These are phyloP conservation scores for Erythrocercus mccallii DNA, from an alignment of 2,113 vertebrate genomes.

Conservation along the genomic window DNA sequence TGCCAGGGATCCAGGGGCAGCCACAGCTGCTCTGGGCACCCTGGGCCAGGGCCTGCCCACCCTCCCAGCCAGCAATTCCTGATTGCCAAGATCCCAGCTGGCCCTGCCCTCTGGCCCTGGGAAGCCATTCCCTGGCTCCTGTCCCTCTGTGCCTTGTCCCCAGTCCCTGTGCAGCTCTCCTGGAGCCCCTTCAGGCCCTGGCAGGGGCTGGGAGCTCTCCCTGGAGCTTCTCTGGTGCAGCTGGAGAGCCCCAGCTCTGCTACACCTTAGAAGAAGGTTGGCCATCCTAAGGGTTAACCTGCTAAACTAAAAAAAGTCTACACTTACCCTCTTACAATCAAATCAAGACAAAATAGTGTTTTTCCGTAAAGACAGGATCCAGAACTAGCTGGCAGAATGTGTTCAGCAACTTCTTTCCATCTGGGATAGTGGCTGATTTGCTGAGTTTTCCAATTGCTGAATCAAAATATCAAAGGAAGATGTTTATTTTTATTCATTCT, in stretches of 20 bases:
- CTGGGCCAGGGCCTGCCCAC: not conserved
- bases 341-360: not conserved
- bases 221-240: not conserved
- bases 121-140: not conserved
- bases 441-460: conserved; percentile 64
- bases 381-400: conserved; percentile 65
- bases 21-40: not conserved
- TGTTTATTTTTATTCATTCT: not conserved
- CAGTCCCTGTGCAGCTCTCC: not conserved
- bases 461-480: conserved; percentile 52
- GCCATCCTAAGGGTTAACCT: not conserved
- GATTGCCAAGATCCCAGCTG: not conserved
- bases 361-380: conserved; percentile 62
- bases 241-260: not conserved
- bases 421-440: conserved; percentile 44
- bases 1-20: not conserved
- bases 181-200: not conserved
- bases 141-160: not conserved
- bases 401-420: conserved; percentile 64
- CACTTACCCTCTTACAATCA: not conserved
- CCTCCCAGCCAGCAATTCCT: not conserved
- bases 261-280: not conserved
- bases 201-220: not conserved
- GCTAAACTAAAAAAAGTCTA: not conserved
- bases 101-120: not conserved